These are phyloP conservation scores for Diachrysia chrysitis DNA, from an alignment of 2,888 invertebrate genomes.

Conservation along the genomic window DNA sequence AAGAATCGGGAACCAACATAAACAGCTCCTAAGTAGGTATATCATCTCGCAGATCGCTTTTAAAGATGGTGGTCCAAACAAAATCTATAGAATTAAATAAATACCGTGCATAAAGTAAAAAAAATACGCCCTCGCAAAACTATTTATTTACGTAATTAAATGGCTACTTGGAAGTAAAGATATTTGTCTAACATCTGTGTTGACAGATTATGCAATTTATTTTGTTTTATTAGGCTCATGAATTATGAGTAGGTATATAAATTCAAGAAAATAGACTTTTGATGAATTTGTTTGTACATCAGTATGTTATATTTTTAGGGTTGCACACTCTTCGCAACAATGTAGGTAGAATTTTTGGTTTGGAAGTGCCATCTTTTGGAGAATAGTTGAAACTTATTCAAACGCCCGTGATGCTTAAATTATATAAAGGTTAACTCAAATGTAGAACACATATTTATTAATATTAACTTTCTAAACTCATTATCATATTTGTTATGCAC, in stretches of 20 bases:
- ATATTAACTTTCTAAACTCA: neutral
- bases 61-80: neutral
- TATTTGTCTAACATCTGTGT: conserved; percentile 8
- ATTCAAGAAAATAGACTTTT: conserved; percentile 1
- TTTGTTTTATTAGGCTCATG: neutral
- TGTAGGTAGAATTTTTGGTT: neutral
- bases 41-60: no score
- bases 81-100: neutral
- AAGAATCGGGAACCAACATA: no score
- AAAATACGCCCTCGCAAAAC: neutral
- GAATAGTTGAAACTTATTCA: conserved; percentile 14
- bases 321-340: neutral
- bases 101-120: no score
- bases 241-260: neutral
- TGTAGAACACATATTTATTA: neutral
- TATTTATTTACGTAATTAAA: neutral
- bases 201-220: conserved; percentile 4
- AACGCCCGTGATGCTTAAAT: neutral
- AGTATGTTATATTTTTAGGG: conserved; percentile 3
- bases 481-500: neutral
- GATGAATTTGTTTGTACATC: conserved; percentile 2
- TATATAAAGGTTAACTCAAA: neutral
- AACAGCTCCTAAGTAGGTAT: no score
- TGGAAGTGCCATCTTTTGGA: conserved; percentile 30
- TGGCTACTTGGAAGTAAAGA: conserved; percentile 2